Evolutionary conservation across 2,888 invertebrate genomes (phyloP), one percentile per base, ranked within the genome.

Genomic region (Drosophila prostipennis): DNA sequence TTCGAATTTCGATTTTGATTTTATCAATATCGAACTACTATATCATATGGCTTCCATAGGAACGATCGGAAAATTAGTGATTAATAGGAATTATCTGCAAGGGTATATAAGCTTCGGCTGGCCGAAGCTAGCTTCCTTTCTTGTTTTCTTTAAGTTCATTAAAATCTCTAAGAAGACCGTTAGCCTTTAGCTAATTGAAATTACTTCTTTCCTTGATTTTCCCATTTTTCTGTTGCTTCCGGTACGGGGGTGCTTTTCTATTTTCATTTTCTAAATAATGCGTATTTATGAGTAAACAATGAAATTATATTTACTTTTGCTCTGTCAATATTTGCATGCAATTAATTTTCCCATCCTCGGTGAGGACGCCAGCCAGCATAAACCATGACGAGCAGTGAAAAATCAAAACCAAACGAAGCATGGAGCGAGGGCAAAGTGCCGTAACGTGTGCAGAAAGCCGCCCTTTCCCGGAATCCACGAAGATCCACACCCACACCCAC

Each of bases 291-390:
- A 78, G 79, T 82, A 87, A 86, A 80, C 82, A 88, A 80, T 76
- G 71, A 89, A 89, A 86, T 89, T 79, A 88, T 87, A 86, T 89
- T 89, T 84, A 81, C 83, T 87, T 81, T 75, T 60, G 70, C 89
- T 89, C 72, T 80, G 79, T 75, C 80, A 89, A 89, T 89, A 89
- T 89, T 89, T 89, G 86, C 89, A 86, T 84, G 84, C 89, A 89
- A 89, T 89, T 89, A 89, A 89, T 89, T 89, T 89, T 74, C 60
- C 79, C 65, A 77, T 74, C 57, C 67, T 70, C 51, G 59, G 46
- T 11, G 32, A 29, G 45, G 53, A 51, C 23, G 11, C n/a, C 46
- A 52, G 45, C 59, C 63, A 37, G 43, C 59, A 51, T 7, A 60
- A 51, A 45, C 52, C 57, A 54, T 34, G 60, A 51, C 52, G 58